Base-by-base conservation (phyloP, 1,140 invertebrate genomes). In the Sinonovacula constricta region DNA sequence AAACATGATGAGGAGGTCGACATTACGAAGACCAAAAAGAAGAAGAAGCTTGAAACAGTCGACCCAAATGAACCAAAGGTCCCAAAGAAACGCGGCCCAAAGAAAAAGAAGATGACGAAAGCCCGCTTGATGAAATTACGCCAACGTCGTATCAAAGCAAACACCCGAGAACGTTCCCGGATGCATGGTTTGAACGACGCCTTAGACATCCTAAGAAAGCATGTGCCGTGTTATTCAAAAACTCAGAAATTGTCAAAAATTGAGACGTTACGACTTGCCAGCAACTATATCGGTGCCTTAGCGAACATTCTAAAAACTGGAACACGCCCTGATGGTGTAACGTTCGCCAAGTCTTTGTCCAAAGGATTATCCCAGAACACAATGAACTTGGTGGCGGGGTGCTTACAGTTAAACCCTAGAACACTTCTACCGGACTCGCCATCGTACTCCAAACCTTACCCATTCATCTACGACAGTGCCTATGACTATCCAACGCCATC, bases 211-310 rank as follows among this genome's bases (percentile, higher is more conserved):
- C 86, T 94, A 0, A 83, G 92, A 59, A 91, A 92, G 90, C 89
- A 90, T 72, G 88, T 92, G 57, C 92, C 92, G 1, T 89, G 92
- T 69, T 88, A 90, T 71, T 92, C 91, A 3, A 88, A 89, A 78
- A 91, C 89, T 0, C 92, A 91, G 78, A 94, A 94, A 85, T 92
- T 99, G 18, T 99, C 97, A 2, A 99, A 99, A 92, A 99, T 99
- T 81, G 98, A 98, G 93, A 98, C 84, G 95, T 92, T 99, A n/a
- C 93, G 97, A 31, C 97, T 99, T 85, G 97, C 98, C 0, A 95
- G 98, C 87, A 98, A 98, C 88, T 99, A 98, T 90, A 98, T 99
- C 70, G 96, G 94, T 30, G 92, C 91, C 12, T 90, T 94, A 81
- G 88, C 90, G 0, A 91, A 91, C 71, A 93, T 93, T 4, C 83